These are phyloP conservation scores for Actinemys pallida DNA, from an alignment of 2,113 vertebrate genomes.

Conservation along the genomic window DNA sequence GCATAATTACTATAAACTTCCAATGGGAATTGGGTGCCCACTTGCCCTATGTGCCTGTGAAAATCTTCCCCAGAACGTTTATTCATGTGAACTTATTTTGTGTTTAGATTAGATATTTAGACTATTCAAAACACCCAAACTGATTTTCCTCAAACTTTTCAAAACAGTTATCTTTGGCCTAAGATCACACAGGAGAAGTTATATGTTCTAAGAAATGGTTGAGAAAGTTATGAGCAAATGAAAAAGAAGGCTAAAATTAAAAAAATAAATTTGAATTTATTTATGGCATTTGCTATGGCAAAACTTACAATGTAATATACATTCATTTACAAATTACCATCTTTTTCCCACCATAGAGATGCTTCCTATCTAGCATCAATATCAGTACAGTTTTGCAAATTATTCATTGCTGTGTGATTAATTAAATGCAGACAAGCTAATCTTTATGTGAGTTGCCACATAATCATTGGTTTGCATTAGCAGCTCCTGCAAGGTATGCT, in stretches of 20 bases:
- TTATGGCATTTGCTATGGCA: neutral
- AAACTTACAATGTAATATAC: neutral
- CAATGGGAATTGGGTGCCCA: neutral
- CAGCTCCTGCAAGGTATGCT: neutral
- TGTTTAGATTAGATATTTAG: neutral
- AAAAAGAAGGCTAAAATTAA: neutral
- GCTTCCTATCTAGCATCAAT: neutral
- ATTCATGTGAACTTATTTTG: neutral
- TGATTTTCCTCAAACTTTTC: neutral
- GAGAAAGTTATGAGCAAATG: neutral
- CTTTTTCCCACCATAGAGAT: neutral
- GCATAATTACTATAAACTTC: neutral
- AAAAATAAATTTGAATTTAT: neutral
- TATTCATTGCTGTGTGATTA: neutral
- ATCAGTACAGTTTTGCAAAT: neutral
- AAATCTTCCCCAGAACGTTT: neutral
- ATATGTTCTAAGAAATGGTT: neutral
- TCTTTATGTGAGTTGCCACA: neutral
- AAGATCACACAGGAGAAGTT: neutral
- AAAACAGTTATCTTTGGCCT: neutral
- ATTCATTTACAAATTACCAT: neutral
- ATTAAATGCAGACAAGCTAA: neutral
- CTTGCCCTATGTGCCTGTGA: neutral
- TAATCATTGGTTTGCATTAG: neutral
- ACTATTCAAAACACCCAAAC: neutral